These are phyloP conservation scores for Mustela lutreola DNA, from an alignment of 2,113 vertebrate genomes.

Conservation along the genomic window DNA sequence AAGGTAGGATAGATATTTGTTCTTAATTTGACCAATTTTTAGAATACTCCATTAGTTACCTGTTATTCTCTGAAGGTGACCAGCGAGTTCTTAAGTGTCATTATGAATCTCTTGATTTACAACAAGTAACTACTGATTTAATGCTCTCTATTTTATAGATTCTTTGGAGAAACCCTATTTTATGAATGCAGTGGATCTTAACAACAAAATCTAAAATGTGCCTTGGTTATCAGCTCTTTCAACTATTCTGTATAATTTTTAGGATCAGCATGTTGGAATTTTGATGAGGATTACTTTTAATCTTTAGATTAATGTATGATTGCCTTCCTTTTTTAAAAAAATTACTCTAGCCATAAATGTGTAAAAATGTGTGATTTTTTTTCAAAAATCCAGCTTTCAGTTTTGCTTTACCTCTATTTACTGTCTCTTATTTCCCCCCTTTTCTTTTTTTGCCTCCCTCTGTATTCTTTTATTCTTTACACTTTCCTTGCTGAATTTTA, in stretches of 20 bases:
- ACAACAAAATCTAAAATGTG: not conserved
- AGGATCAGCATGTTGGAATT: slow-evolving; percentile 18
- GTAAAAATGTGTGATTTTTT: slow-evolving; percentile 43
- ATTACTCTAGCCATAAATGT: not conserved
- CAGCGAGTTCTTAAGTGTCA: not conserved
- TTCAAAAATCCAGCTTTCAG: not conserved
- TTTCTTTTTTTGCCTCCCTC: not conserved
- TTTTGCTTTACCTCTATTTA: not conserved
- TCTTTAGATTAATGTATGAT: not conserved
- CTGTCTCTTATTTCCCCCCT: not conserved
- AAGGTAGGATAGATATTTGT: not conserved
- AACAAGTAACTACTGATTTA: not conserved
- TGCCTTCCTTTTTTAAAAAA: not conserved
- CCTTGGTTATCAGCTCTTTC: slow-evolving; percentile 3
- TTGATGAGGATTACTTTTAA: not conserved
- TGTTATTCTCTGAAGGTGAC: not conserved
- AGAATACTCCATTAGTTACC: not conserved
- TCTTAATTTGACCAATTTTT: not conserved
- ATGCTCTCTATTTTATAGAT: not conserved
- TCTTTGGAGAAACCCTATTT: not conserved
- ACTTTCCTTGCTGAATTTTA: not conserved
- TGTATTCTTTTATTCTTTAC: slow-evolving; percentile 47
- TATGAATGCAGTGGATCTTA: not conserved
- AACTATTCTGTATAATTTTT: slow-evolving; percentile 2
- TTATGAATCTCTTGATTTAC: not conserved